These are phyloP conservation scores for Apteryx mantelli DNA, from an alignment of 2,113 vertebrate species.

Conservation along the genomic window DNA sequence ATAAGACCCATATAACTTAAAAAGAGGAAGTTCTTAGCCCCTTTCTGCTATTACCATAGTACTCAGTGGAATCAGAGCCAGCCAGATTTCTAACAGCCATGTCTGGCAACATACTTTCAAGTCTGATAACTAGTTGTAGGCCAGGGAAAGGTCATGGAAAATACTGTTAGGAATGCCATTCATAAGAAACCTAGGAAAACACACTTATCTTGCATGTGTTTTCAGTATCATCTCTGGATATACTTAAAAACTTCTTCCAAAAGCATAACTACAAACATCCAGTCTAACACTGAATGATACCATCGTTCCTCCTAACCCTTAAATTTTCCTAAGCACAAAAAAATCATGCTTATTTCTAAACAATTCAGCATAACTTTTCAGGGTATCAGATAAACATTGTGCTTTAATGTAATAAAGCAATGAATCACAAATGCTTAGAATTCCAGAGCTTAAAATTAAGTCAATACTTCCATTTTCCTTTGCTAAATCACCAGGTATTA, in stretches of 20 bases:
- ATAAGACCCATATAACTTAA: neutral
- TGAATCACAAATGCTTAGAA: neutral
- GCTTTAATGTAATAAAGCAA: neutral
- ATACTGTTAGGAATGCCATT: neutral
- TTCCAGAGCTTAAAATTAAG: neutral
- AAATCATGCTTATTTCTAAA: neutral
- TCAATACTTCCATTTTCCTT: neutral
- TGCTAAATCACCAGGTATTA: neutral
- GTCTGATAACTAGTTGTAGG: neutral
- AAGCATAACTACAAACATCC: neutral
- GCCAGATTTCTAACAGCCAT: neutral
- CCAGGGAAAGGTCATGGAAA: neutral
- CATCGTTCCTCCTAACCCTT: neutral
- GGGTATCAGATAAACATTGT: neutral
- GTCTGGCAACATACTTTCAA: neutral
- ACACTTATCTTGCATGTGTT: neutral
- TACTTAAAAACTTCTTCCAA: neutral
- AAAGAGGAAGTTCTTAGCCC: neutral
- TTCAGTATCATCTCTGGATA: neutral
- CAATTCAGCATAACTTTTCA: neutral
- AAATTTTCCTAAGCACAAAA: neutral
- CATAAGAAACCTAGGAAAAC: slow-evolving; percentile 6
- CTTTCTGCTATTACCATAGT: neutral
- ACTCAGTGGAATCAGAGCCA: neutral
- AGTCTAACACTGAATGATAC: neutral